Evolutionary conservation across 1,140 invertebrate species (phyloP).

Genomic region (Cydia pomonella): DNA sequence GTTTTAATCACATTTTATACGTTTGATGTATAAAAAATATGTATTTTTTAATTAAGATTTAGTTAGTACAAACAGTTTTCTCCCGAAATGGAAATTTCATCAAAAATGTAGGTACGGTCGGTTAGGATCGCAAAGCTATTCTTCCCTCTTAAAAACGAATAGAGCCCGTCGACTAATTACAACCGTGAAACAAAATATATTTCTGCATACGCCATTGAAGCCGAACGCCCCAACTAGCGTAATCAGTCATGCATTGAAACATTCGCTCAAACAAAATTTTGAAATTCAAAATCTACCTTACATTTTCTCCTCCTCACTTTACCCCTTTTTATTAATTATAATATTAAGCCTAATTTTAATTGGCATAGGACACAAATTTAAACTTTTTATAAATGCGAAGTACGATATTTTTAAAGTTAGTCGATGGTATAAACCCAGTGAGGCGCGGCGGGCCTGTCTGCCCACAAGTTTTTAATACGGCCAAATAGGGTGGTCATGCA

Average conservation of each 20-base stretch:
- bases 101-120: too few relatives aligned
- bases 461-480: slow-evolving; percentile 78
- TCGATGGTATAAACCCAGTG: slow-evolving; percentile 44
- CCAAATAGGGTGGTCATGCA: slow-evolving; percentile 66
- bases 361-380: not conserved
- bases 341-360: slow-evolving; percentile 7
- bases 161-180: slow-evolving; percentile 9
- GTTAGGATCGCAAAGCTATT: too few relatives aligned
- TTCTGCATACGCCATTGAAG: slow-evolving; percentile 31
- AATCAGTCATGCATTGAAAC: slow-evolving; percentile 67
- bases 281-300: slow-evolving; percentile 61
- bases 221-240: slow-evolving; percentile 39
- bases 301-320: not conserved
- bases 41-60: too few relatives aligned
- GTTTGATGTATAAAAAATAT: too few relatives aligned
- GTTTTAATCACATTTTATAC: too few relatives aligned
- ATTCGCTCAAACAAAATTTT: slow-evolving; percentile 69
- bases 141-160: slow-evolving; percentile 14
- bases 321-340: not conserved
- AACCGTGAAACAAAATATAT: slow-evolving; percentile 5
- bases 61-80: too few relatives aligned
- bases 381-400: not conserved
- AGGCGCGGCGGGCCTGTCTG: slow-evolving; percentile 57
- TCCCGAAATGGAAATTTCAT: too few relatives aligned
- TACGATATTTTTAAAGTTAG: not conserved